These are phyloP conservation scores for Pelusios castaneus DNA, from an alignment of 2,113 vertebrate genomes.

Conservation along the genomic window DNA sequence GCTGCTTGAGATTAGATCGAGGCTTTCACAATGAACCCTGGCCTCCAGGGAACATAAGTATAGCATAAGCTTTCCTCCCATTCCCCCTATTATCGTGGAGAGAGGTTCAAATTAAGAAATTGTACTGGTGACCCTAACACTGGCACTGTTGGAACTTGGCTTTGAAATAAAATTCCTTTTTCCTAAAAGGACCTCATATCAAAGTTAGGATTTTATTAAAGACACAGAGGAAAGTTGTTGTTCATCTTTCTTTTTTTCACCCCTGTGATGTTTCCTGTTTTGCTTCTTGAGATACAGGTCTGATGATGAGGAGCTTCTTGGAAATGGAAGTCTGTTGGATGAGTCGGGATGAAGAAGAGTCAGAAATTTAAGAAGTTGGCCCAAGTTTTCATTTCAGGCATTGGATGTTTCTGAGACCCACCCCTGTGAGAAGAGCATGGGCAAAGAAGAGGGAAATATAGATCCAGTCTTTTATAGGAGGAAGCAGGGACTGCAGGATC, in stretches of 20 bases:
- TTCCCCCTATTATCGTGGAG: accelerated
- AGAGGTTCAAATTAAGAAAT: not conserved
- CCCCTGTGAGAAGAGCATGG: conserved; percentile 70
- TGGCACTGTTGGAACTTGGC: not conserved
- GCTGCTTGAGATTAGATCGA: not conserved
- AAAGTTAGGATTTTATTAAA: conserved; percentile 71
- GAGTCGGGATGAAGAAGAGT: conserved; percentile 73
- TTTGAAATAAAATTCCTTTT: conserved; percentile 34
- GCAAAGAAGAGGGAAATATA: conserved; percentile 74
- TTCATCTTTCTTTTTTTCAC: conserved; percentile 70
- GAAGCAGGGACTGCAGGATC: conserved; percentile 65
- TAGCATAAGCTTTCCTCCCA: conserved; percentile 9
- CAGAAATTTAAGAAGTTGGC: conserved; percentile 74
- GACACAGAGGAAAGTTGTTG: conserved; percentile 69
- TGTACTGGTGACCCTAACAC: not conserved
- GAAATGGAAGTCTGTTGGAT: conserved; percentile 71
- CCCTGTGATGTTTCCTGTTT: conserved; percentile 77
- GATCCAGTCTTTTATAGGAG: conserved; percentile 70
- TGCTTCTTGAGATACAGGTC: conserved; percentile 77
- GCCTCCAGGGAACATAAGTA: not conserved
- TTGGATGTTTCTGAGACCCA: conserved; percentile 72
- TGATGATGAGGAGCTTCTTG: conserved; percentile 75
- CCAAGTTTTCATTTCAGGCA: conserved; percentile 71
- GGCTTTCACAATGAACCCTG: not conserved
- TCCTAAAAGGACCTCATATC: conserved; percentile 61